Base-by-base conservation (phyloP, 2,888 invertebrate species). In the Idaea aversata region DNA sequence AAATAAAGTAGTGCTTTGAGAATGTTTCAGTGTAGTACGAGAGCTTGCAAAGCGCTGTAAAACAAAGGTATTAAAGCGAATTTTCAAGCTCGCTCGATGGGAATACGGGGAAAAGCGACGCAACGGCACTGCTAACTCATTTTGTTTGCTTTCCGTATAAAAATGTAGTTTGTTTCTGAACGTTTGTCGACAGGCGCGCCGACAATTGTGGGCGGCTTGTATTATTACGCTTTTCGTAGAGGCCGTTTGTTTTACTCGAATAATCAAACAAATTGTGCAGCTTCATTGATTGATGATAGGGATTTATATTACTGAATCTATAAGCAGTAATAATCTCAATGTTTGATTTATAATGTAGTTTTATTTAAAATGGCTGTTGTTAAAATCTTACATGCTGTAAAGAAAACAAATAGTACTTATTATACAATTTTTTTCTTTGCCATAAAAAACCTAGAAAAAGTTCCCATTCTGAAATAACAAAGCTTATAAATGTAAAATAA, bases 31-130 rank as follows among this genome's bases (percentile, higher is more conserved):
- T 77, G 83, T 82, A 85, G 85, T 87, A 85, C 80, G 84, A 88
- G 85, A 85, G 86, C 85, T 69, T 82, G 84, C 87, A 89, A 87
- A 89, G 86, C 88, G 85, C 80, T 89, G 88, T 88, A 86, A 88
- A 91, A 91, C 90, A 90, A 90, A 88, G 89, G 88, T 89, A 89
- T 91, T 90, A 90, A 90, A 90, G 87, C 85, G 87, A 90, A 90
- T 90, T 89, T 90, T 87, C 86, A 84, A 88, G 89, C 90, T 87
- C 82, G 81, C 79, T 84, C 81, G 82, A 78, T 71, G 81, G 83
- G 79, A 84, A 86, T 84, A 87, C 83, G 80, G 83, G 81, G 84
- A 82, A 86, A 87, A 88, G 85, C 87, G 87, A 84, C 84, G 86
- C 83, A 85, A 82, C 86, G 82, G 86, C 84, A 85, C 83, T 83